A percentile compares a stretch with the other conserved stretches of the same genome.
These are phyloP conservation scores for Tenrec ecaudatus DNA, from an alignment of 2,113 vertebrate species.

Conservation along the genomic window DNA sequence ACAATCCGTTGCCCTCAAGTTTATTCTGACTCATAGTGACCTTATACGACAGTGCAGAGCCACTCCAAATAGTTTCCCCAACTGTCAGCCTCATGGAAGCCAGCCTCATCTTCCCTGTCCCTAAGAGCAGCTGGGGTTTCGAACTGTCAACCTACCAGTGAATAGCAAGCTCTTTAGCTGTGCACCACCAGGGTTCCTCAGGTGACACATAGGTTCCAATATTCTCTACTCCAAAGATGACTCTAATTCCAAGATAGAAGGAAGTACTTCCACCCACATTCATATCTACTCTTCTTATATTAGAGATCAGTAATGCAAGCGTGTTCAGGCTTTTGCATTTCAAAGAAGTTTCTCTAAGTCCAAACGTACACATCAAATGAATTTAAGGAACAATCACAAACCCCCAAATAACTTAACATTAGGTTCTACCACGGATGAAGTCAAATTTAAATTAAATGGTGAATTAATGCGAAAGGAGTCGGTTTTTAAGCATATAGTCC, in stretches of 20 bases:
- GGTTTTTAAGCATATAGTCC: constrained; percentile 23
- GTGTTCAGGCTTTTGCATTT: constrained; percentile 30
- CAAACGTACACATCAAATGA: constrained; percentile 8
- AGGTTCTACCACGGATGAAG: background rate
- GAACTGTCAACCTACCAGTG: background rate
- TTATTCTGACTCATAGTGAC: background rate
- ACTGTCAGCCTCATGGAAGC: background rate
- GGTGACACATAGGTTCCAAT: background rate
- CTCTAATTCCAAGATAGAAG: background rate
- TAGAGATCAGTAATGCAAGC: constrained; percentile 21
- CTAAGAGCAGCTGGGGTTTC: background rate
- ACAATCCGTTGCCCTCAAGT: background rate
- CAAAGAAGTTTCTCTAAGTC: constrained; percentile 46
- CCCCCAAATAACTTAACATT: constrained; percentile 45
- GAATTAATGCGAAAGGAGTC: background rate
- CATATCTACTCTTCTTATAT: background rate
- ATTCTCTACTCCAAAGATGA: background rate
- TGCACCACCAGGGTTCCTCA: background rate
- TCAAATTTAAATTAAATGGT: constrained; percentile 41
- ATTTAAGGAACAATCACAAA: constrained; percentile 27
- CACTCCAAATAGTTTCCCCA: background rate
- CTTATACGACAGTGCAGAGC: background rate
- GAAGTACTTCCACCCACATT: background rate
- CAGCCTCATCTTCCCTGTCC: background rate
- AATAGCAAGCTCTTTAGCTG: background rate